Base-by-base conservation (phyloP, 1,140 invertebrate species). In the Drosophila teissieri region DNA sequence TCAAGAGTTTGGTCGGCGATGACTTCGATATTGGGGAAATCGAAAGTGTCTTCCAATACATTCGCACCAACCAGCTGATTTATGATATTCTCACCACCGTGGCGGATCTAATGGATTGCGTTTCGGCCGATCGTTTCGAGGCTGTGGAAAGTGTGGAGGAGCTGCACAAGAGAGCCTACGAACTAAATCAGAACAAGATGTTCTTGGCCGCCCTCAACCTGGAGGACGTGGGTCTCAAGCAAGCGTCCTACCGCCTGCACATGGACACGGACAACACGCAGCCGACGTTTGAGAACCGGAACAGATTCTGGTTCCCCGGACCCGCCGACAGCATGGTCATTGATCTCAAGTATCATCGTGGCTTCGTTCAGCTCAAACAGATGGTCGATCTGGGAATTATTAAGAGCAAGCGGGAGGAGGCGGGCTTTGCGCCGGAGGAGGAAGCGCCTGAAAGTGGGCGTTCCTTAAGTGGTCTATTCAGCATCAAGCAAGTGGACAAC, bases 251-350 rank as follows among this genome's bases (percentile, higher is more conserved):
- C 73, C 95, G 94, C 79, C 94, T 95, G 40, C 93, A 95, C 55
- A 95, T 95, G 94, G 95, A 95, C 75, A 94, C 95, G 12, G 95
- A 95, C 57, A 95, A 94, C 68, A 94, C 94, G 3, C 95, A 95
- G 11, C 94, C 95, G 0, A 95, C 95, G 0, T 93, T 92, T 14
- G 92, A 93, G 93, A 92, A 83, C 93, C 39, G 94, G 92, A 90
- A 95, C 93, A 93, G 94, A 55, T 94, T 95, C 52, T 95, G 95
- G 95, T 93, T 94, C 14, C 95, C 95, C 0, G 95, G 95, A 0
- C 95, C 95, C 0, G 94, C 95, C 63, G 92, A 92, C 2, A 94
- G 92, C 69, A 95, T 95, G 89, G 80, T 95, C 8, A 93, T 95
- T 45, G 93, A 95, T 80, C 92, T 95, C 64, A 93, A 95, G 22